These are phyloP conservation scores for Caerostris darwini DNA, from an alignment of 1,140 invertebrate species.

Conservation along the genomic window DNA sequence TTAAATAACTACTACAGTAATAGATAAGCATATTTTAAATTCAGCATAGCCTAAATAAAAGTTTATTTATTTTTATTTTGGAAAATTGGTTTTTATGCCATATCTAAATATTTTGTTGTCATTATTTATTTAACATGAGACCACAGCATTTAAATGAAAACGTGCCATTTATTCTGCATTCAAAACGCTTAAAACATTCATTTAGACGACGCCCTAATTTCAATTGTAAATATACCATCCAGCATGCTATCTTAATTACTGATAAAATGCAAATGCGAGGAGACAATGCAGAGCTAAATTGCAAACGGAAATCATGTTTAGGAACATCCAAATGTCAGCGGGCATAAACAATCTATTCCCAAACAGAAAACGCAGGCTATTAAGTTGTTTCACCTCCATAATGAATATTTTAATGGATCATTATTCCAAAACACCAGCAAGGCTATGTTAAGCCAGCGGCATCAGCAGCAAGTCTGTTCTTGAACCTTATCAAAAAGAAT, in stretches of 20 bases:
- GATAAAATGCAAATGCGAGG: neutral
- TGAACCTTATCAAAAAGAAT: slow-evolving; percentile 29
- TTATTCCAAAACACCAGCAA: neutral
- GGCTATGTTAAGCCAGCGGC: neutral
- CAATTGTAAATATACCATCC: neutral
- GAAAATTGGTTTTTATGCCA: too few species aligned
- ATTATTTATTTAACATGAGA: too few species aligned
- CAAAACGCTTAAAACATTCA: too few species aligned
- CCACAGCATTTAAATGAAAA: too few species aligned
- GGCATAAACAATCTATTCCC: neutral
- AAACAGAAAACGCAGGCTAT: neutral
- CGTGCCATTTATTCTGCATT: too few species aligned
- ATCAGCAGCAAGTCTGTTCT: neutral
- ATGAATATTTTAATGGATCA: slow-evolving; percentile 37
- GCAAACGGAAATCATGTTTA: slow-evolving; percentile 13
- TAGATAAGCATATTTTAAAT: too few species aligned
- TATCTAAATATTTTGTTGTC: too few species aligned
- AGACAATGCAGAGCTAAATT: neutral
- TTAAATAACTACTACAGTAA: too few species aligned
- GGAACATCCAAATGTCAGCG: neutral
- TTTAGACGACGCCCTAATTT: neutral
- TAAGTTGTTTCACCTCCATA: neutral
- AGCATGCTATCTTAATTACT: neutral
- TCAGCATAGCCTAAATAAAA: too few species aligned
- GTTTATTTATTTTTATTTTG: too few species aligned